Evolutionary conservation across 1,140 invertebrate genomes (phyloP).

Genomic region (Philotrypesis tridentata): DNA sequence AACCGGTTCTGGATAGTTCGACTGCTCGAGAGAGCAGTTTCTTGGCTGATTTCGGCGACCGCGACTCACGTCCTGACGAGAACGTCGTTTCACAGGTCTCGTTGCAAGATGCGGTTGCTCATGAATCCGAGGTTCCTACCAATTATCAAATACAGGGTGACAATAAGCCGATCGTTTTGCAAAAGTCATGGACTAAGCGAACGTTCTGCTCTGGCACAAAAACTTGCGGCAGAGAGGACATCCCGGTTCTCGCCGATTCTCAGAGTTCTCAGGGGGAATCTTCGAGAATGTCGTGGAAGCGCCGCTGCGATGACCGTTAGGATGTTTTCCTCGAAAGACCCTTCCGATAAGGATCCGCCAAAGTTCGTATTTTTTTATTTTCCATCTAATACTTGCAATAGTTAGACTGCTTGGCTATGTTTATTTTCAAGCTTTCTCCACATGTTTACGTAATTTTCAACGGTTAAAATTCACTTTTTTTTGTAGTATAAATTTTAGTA

Average conservation of each 20-base stretch:
- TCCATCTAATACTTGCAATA: not conserved
- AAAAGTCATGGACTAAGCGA: slow-evolving; percentile 39
- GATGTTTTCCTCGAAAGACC: slow-evolving; percentile 58
- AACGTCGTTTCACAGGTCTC: not conserved
- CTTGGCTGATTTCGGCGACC: not conserved
- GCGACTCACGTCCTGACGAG: not conserved
- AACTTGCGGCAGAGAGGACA: not conserved
- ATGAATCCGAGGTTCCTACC: slow-evolving; percentile 54
- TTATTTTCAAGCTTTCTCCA: not conserved
- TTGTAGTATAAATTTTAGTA: not conserved
- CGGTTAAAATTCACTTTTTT: not conserved
- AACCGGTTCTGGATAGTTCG: slow-evolving; percentile 48
- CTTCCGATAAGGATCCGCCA: slow-evolving; percentile 55
- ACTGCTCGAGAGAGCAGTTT: not conserved
- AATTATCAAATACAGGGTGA: slow-evolving; percentile 52
- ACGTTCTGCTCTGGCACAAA: not conserved
- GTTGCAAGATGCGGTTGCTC: slow-evolving; percentile 21
- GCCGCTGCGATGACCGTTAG: slow-evolving; percentile 51
- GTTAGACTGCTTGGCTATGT: not conserved
- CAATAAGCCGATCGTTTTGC: slow-evolving; percentile 48
- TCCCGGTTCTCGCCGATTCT: slow-evolving; percentile 28
- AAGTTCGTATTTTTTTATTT: slow-evolving; percentile 51
- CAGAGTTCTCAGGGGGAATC: slow-evolving; percentile 20
- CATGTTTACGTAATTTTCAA: not conserved
- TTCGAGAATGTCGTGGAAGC: slow-evolving; percentile 36